These are phyloP conservation scores for Odontamblyopus lacepedii DNA, from an alignment of 2,797 vertebrate species.

Conservation along the genomic window DNA sequence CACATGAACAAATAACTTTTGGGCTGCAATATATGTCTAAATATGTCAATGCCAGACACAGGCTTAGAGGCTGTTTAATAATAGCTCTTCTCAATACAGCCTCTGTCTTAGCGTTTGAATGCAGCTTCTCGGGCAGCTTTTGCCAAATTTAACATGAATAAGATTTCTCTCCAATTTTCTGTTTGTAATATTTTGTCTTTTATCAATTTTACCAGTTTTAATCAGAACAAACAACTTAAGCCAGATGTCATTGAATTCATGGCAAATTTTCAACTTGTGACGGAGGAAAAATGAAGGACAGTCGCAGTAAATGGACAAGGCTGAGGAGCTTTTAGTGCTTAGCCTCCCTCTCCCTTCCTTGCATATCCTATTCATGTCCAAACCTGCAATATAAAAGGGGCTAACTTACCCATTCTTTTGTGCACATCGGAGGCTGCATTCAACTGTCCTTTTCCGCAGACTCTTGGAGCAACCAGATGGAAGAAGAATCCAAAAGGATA, in stretches of 20 bases:
- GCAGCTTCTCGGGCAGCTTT: constrained; percentile 5
- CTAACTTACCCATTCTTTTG: constrained; percentile 99
- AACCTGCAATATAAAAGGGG: constrained; percentile 79
- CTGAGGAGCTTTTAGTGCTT: constrained; percentile 67
- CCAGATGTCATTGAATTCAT: constrained; percentile 21
- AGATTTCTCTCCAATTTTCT: constrained; percentile 5
- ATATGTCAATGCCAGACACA: constrained; percentile 22
- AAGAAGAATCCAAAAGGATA: constrained; percentile 88
- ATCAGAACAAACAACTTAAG: constrained; percentile 2
- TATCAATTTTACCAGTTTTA: constrained; percentile 5
- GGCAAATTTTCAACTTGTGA: constrained; percentile 19
- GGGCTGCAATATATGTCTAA: background rate
- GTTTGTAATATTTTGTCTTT: background rate
- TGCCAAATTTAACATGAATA: constrained; percentile 1
- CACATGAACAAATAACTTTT: background rate
- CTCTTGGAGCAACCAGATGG: constrained; percentile 91
- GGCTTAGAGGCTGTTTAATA: constrained; percentile 12
- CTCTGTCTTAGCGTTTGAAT: constrained; percentile 26
- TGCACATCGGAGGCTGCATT: constrained; percentile 99
- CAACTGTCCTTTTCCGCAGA: constrained; percentile 94
- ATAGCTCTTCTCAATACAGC: constrained; percentile 20
- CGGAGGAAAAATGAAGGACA: constrained; percentile 50
- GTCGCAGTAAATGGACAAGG: constrained; percentile 56
- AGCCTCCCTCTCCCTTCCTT: constrained; percentile 59
- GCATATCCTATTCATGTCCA: constrained; percentile 77